Evolutionary conservation across 2,888 invertebrate species (phyloP), one percentile per base, ranked within the genome.

Genomic region (Oxyteleia sp.): DNA sequence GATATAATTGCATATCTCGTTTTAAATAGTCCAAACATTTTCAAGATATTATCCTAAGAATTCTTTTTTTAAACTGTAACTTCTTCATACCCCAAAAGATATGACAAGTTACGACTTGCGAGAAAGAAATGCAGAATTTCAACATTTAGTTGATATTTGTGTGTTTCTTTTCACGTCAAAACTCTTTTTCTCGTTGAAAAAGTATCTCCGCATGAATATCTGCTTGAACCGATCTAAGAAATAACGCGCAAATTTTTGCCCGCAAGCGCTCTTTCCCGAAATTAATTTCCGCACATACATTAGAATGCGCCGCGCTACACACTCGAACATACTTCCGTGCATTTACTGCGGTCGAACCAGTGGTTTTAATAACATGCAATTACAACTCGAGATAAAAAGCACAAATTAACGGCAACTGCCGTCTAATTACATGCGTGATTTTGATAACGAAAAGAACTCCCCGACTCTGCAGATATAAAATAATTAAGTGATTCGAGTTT

Each of bases 341-440:
- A 51, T 26, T 51, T 26, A 29, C 51, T 26, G 29, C 26, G 29
- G n/a, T 26, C 26, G 10, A 29, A 26, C 18, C 3, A 2, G 13
- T 51, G 15, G 26, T 26, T 51, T 51, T 51, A 26, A 51, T 51
- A 26, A 26, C 29, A 13, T 13, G 29, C 51, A 51, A 51, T 51
- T 51, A 51, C 29, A 51, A 26, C n/a, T 29, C 15, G 0, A 26
- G 51, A 51, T 51, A 51, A 51, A 32, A 51, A 26, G 26, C 13
- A 29, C 26, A 29, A 51, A 29, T 51, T 51, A 51, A 51, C 29
- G 8, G 26, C 26, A 26, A 26, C 26, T 8, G 15, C 26, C 26
- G 0, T 26, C 29, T 51, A 51, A 51, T 51, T 51, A 13, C 7
- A 13, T 7, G 51, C 15, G 7, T 51, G 26, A 51, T 51, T 32